Evolutionary conservation across 1,140 invertebrate species (phyloP).

Genomic region (Drosophila cardini): DNA sequence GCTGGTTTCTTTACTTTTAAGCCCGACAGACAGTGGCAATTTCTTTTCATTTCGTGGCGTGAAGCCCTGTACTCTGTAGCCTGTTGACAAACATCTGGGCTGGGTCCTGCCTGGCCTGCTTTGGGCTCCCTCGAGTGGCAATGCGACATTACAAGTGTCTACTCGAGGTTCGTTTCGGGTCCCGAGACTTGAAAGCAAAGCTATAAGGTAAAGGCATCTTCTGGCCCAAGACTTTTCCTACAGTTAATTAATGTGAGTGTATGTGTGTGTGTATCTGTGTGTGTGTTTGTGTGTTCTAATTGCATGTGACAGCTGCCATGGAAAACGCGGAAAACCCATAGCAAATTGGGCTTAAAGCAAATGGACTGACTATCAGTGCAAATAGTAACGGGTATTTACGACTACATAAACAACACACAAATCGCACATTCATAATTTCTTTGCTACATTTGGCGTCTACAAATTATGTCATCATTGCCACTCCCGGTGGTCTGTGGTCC

Average conservation of each 20-base stretch:
- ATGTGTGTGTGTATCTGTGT: constrained; percentile 58
- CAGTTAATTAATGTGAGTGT: constrained; percentile 77
- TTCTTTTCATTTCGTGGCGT: constrained; percentile 77
- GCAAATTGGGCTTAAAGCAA: constrained; percentile 8
- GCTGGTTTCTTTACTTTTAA: constrained; percentile 31
- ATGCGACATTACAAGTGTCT: constrained; percentile 73
- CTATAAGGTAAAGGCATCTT: constrained; percentile 34
- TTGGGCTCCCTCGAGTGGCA: constrained; percentile 68
- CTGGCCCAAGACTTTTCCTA: constrained; percentile 42
- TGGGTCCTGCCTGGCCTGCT: constrained; percentile 14
- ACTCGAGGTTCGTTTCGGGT: constrained; percentile 37
- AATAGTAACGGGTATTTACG: constrained; percentile 51
- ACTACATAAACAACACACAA: constrained; percentile 57
- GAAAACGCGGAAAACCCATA: not conserved
- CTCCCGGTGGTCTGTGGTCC: constrained; percentile 6
- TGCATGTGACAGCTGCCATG: constrained; percentile 68
- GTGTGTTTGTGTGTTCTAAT: constrained; percentile 67
- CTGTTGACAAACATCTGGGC: constrained; percentile 74
- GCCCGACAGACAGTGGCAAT: constrained; percentile 74
- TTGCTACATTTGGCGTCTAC: constrained; percentile 2
- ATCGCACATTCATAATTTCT: constrained; percentile 38
- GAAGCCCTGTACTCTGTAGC: not conserved
- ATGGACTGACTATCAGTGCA: not conserved
- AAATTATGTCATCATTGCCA: constrained; percentile 33
- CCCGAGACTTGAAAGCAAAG: constrained; percentile 14